Evolutionary conservation across 2,888 invertebrate species (phyloP).

Genomic region (Papilio elwesi): DNA sequence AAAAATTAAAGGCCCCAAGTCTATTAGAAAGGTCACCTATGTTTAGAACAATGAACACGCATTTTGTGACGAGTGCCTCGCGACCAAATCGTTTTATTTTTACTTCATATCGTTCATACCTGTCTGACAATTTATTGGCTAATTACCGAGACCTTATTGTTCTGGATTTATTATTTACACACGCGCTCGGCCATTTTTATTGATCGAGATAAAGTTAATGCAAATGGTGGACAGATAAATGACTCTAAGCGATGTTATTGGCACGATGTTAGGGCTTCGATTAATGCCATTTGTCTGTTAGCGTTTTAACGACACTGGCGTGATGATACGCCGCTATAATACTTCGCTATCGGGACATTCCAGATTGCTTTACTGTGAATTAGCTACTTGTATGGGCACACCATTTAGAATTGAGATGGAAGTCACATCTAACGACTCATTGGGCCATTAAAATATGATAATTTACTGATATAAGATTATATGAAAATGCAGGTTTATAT

Average conservation of each 20-base stretch:
- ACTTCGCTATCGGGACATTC: slow-evolving; percentile 6
- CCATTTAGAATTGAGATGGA: slow-evolving; percentile 12
- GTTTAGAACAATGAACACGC: slow-evolving; percentile 47
- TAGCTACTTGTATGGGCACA: slow-evolving; percentile 4
- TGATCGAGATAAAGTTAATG: slow-evolving; percentile 62
- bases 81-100: slow-evolving; percentile 49
- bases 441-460: neutral
- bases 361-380: neutral
- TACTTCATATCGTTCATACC: slow-evolving; percentile 60
- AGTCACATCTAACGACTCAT: neutral
- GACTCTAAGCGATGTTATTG: slow-evolving; percentile 43
- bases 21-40: neutral
- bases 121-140: slow-evolving; percentile 63
- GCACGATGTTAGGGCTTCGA: slow-evolving; percentile 19
- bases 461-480: neutral
- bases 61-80: slow-evolving; percentile 44
- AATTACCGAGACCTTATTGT: slow-evolving; percentile 65
- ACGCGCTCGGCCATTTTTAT: slow-evolving; percentile 55
- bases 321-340: slow-evolving; percentile 10
- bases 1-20: too few species aligned
- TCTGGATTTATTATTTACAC: slow-evolving; percentile 63
- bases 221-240: slow-evolving; percentile 59
- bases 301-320: slow-evolving; percentile 23
- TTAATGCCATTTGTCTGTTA: slow-evolving; percentile 28
- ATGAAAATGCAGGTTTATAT: neutral